phyloP scores from a whole-genome alignment of 2,888 invertebrate species.

The Lottia gigantea region DNA sequence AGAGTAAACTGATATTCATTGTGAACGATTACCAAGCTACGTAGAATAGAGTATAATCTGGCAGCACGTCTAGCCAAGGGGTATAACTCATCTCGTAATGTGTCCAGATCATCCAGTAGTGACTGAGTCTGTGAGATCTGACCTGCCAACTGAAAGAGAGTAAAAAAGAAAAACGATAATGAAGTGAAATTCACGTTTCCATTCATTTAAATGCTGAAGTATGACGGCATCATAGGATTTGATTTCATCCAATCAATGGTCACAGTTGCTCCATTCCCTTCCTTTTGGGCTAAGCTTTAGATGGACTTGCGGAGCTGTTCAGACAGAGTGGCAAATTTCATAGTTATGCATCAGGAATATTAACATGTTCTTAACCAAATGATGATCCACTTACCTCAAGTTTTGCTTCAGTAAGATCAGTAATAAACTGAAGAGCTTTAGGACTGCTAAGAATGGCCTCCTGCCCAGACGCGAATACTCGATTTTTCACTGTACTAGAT shows the following conservation, averaged over 20 bases:
- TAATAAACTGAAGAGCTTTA: constrained; percentile 55
- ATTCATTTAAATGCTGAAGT: too few relatives aligned
- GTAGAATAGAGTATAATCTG: constrained; percentile 60
- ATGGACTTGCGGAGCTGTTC: too few relatives aligned
- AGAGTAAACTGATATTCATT: constrained; percentile 65
- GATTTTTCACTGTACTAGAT: constrained; percentile 50
- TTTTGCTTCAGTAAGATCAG: constrained; percentile 56
- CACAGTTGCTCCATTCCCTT: too few relatives aligned
- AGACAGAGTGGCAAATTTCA: too few relatives aligned
- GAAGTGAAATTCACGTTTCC: background rate
- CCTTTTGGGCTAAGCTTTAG: too few relatives aligned
- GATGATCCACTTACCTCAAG: constrained; percentile 42
- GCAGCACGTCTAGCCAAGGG: constrained; percentile 62
- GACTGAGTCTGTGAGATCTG: constrained; percentile 49
- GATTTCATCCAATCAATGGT: too few relatives aligned
- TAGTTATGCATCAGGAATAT: too few relatives aligned
- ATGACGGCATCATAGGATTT: too few relatives aligned
- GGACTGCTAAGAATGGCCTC: constrained; percentile 53
- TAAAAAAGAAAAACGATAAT: too few relatives aligned
- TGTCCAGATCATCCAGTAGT: constrained; percentile 57
- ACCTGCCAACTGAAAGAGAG: constrained; percentile 47
- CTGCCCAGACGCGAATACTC: constrained; percentile 46
- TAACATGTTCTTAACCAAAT: background rate
- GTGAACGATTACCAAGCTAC: constrained; percentile 55
- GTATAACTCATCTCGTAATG: constrained; percentile 61